phyloP scores from a whole-genome alignment of 2,797 vertebrate species.

The Lepus oiostolus region DNA sequence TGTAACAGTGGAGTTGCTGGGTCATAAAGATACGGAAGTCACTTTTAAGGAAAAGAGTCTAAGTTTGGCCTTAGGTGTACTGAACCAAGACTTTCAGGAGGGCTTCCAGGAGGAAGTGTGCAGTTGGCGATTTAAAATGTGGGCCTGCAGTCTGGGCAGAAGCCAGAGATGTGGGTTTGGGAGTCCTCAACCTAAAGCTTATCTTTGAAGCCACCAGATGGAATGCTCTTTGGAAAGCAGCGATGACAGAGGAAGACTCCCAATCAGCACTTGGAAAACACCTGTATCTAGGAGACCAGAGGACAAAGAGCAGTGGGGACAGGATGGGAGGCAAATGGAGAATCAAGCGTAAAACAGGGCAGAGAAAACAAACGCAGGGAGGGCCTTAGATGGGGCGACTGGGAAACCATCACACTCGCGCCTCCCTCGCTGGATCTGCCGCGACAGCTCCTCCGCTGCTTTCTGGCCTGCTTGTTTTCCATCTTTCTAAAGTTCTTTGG shows the following conservation, averaged over 20 bases:
- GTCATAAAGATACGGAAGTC: not conserved
- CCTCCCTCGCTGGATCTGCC: not conserved
- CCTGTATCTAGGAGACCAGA: not conserved
- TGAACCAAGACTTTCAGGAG: constrained; percentile 28
- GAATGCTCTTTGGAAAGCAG: constrained; percentile 22
- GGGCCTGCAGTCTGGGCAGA: not conserved
- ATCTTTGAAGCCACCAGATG: constrained; percentile 28
- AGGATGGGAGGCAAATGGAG: not conserved
- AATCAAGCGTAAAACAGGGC: constrained; percentile 13
- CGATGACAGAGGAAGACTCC: not conserved
- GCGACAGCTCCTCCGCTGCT: not conserved
- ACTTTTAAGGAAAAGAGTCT: constrained; percentile 53
- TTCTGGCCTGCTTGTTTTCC: constrained; percentile 40
- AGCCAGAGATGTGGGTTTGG: constrained; percentile 11
- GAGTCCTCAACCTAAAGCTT: constrained; percentile 6
- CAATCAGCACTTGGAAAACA: constrained; percentile 43
- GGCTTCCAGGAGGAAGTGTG: not conserved
- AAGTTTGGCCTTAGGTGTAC: not conserved
- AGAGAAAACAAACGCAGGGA: constrained; percentile 1
- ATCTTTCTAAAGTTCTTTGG: constrained; percentile 50
- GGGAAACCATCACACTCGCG: not conserved
- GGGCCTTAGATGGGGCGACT: not conserved
- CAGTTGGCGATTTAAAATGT: constrained; percentile 43
- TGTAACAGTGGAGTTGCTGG: not conserved
- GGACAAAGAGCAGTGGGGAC: not conserved